phyloP scores from a whole-genome alignment of 2,888 invertebrate species.

The Synanthedon myopaeformis region DNA sequence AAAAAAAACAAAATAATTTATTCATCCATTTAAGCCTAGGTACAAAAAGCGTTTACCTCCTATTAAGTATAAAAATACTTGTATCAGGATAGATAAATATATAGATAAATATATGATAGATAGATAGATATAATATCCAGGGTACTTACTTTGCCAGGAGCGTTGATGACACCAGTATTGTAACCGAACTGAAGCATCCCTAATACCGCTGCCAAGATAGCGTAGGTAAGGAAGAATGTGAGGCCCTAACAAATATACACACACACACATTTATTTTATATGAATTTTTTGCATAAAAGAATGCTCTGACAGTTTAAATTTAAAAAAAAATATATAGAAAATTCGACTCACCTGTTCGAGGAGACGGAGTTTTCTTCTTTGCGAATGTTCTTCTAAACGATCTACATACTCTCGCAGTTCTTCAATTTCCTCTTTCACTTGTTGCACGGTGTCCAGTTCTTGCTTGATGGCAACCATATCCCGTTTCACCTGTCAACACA shows the following conservation, averaged over 20 bases:
- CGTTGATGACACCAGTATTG: slow-evolving; percentile 97
- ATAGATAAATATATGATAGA: too few species aligned
- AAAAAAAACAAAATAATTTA: too few species aligned
- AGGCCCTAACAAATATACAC: slow-evolving; percentile 75
- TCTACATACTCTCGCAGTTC: slow-evolving; percentile 93
- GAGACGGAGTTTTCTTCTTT: slow-evolving; percentile 88
- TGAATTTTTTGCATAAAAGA: not conserved
- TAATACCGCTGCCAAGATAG: slow-evolving; percentile 93
- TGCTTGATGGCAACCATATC: slow-evolving; percentile 96
- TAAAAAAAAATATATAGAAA: slow-evolving; percentile 10
- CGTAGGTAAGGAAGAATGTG: slow-evolving; percentile 93
- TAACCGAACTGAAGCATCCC: slow-evolving; percentile 97
- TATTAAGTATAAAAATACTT: too few species aligned
- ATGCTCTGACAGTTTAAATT: not conserved
- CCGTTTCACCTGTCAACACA: slow-evolving; percentile 77
- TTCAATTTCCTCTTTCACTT: slow-evolving; percentile 95
- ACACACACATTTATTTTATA: not conserved
- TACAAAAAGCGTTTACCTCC: too few species aligned
- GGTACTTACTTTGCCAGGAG: slow-evolving; percentile 83
- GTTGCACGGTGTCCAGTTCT: slow-evolving; percentile 93
- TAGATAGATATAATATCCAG: too few species aligned
- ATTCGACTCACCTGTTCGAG: slow-evolving; percentile 83
- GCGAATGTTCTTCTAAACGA: slow-evolving; percentile 90
- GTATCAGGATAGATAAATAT: too few species aligned
- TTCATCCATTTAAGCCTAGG: too few species aligned